Evolutionary conservation across 2,888 invertebrate genomes (phyloP), one percentile per base, ranked within the genome.

Genomic region (Embidobia sp.): DNA sequence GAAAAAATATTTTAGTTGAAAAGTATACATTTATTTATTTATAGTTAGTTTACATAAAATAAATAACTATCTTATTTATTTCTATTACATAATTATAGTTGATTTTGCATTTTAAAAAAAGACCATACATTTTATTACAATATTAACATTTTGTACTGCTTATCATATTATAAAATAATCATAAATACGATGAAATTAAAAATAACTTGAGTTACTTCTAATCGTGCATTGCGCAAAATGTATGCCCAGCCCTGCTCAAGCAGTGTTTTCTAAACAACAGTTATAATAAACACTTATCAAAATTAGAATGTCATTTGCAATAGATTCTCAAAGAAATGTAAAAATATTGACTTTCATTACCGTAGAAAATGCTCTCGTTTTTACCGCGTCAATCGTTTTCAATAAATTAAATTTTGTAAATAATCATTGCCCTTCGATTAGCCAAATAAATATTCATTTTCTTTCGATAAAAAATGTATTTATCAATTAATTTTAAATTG

Each of bases 271-370:
- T 44, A 44, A 44, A 44, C 11, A n/a, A n/a, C n/a, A n/a, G n/a
- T n/a, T n/a, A 26, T 6, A 22, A 22, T 22, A 22, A 22, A 22
- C 3, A 22, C 3, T 6, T 22, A 22, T 22, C 22, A 22, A 22
- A 22, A 22, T 3, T 22, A 22, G 22, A 4, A 22, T 6, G 22
- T 22, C 6, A 22, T 22, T 4, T 22, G 6, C 6, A 22, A 22
- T 22, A 6, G 22, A 6, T 22, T 22, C 22, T 29, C 11, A 31
- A 22, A 22, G 6, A 2, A 22, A 22, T 29, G n/a, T 49, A 70
- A 42, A 59, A 61, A 51, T 53, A 69, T 57, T 48, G 22, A 57
- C 57, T 55, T 31, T 42, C 31, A 18, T 18, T 57, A 7, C 53
- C 7, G 18, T 13, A n/a, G 27, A 44, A 57, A 55, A 48, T 48